phyloP scores from a whole-genome alignment of 2,797 vertebrate species.

The Emys orbicularis region DNA sequence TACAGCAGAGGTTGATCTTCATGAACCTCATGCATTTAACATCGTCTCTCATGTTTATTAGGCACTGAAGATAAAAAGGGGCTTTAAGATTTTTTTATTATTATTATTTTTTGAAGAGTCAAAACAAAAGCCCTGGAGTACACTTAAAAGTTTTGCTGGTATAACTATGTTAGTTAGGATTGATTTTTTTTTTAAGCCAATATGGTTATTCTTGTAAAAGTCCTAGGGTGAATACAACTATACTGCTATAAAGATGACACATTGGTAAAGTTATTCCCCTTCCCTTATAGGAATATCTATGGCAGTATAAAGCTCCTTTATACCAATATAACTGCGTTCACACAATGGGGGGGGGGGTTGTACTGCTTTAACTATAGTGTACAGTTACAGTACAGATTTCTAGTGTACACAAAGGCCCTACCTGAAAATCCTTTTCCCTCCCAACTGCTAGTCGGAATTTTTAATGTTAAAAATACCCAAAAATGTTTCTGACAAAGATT shows the following conservation, averaged over 20 bases:
- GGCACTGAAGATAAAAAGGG: neutral
- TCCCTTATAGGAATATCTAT: neutral
- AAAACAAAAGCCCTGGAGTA: neutral
- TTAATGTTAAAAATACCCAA: neutral
- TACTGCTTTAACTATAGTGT: neutral
- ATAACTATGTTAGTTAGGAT: neutral
- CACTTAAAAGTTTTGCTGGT: neutral
- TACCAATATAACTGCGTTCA: neutral
- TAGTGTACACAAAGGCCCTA: neutral
- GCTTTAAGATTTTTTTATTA: neutral
- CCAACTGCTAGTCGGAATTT: neutral
- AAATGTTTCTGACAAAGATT: neutral
- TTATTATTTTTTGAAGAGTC: neutral
- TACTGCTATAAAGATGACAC: neutral
- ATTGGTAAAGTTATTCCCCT: neutral
- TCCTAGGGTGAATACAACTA: neutral
- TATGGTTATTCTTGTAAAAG: neutral
- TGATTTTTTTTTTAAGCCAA: neutral
- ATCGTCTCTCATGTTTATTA: accelerated
- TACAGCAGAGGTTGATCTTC: neutral
- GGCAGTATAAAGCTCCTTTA: neutral
- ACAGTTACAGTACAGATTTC: neutral
- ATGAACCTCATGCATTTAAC: neutral
- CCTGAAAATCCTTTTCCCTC: neutral
- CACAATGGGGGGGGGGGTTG: no score